phyloP scores from a whole-genome alignment of 2,113 vertebrate genomes.

The Zapornia atra region DNA sequence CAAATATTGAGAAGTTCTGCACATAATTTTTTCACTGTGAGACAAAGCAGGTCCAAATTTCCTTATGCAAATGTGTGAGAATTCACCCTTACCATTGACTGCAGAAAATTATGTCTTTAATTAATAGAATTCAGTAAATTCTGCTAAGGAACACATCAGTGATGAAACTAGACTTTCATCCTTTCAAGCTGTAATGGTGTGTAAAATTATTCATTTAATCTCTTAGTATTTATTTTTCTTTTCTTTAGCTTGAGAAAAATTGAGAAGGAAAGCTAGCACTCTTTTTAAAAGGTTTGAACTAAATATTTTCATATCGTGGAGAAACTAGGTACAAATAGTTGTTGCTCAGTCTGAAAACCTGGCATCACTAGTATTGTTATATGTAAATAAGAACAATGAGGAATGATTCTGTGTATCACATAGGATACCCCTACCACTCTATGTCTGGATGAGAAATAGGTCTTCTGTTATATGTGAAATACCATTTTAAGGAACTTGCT shows the following conservation, averaged over 20 bases:
- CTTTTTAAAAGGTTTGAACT: not conserved
- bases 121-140: conserved; percentile 32
- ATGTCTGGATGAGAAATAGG: fast-evolving
- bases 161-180: conserved; percentile 7
- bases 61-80: not conserved
- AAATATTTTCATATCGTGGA: not conserved
- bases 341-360: not conserved
- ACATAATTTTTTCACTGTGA: not conserved
- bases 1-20: not conserved
- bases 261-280: not conserved
- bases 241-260: not conserved
- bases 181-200: not conserved
- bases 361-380: not conserved
- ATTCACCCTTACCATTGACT: not conserved
- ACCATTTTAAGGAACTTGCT: not conserved
- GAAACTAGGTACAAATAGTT: not conserved
- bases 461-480: not conserved
- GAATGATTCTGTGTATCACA: not conserved
- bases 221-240: conserved; percentile 3
- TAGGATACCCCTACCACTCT: not conserved
- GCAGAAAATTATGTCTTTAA: conserved; percentile 7
- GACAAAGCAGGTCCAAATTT: not conserved
- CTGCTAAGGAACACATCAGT: not conserved
- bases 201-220: conserved; percentile 42
- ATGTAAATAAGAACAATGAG: not conserved